Evolutionary conservation across 2,888 invertebrate species (phyloP).

Genomic region (Sinodicranocentrus sp.): DNA sequence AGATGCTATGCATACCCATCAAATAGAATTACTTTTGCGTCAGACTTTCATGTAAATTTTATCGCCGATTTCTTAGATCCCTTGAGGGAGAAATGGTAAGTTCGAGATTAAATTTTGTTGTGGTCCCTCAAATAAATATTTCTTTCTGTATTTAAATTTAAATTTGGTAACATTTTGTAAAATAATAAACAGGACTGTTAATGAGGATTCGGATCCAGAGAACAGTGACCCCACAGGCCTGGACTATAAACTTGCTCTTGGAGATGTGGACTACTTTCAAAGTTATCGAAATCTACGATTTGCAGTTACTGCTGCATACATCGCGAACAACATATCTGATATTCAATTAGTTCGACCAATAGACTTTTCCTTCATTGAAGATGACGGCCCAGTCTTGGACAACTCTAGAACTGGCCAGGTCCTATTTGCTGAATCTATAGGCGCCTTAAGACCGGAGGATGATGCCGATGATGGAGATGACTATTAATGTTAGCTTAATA

Average conservation of each 20-base stretch:
- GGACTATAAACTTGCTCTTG: constrained; percentile 24
- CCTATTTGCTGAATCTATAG: neutral
- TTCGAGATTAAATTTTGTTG: neutral
- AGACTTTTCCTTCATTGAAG: neutral
- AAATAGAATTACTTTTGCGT: constrained; percentile 2
- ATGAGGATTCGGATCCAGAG: neutral
- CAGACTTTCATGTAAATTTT: constrained; percentile 26
- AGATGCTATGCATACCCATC: neutral
- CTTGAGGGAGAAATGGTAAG: constrained; percentile 35
- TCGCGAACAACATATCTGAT: neutral
- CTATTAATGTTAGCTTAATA: neutral
- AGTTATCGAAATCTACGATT: constrained; percentile 19
- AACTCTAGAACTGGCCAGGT: constrained; percentile 30
- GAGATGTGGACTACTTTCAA: constrained; percentile 20
- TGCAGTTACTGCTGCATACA: constrained; percentile 35
- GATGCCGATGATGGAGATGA: neutral
- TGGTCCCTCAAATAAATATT: neutral
- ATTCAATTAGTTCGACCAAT: constrained; percentile 32
- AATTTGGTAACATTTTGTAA: neutral
- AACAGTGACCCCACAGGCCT: neutral
- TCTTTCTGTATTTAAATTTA: constrained; percentile 5
- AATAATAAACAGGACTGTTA: constrained; percentile 16
- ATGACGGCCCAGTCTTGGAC: neutral
- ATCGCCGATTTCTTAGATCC: constrained; percentile 21
- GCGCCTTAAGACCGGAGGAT: neutral